A percentile compares a stretch with the other conserved stretches of the same genome.
These are phyloP conservation scores for Lasioglossum malachurum DNA, from an alignment of 2,888 invertebrate species.

Conservation along the genomic window DNA sequence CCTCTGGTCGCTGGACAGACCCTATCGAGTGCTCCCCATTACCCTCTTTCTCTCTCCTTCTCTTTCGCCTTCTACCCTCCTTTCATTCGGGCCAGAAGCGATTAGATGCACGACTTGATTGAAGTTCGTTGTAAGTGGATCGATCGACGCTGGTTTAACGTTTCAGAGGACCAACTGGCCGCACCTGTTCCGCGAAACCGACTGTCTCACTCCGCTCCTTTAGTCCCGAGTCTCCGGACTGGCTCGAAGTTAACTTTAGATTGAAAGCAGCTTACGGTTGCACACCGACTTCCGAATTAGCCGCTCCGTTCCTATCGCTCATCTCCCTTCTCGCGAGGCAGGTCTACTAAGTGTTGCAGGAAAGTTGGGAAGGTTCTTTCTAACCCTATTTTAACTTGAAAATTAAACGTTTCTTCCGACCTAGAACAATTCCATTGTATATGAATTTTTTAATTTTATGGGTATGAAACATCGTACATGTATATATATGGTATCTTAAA, in stretches of 20 bases:
- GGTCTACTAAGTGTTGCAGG: not conserved
- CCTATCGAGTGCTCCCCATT: conserved; percentile 45
- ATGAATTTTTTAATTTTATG: no score
- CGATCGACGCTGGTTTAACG: conserved; percentile 47
- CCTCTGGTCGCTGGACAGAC: conserved; percentile 18
- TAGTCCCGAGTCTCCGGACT: conserved; percentile 6
- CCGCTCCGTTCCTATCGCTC: not conserved
- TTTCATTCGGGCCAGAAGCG: conserved; percentile 30
- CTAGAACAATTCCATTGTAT: no score
- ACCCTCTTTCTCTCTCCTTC: conserved; percentile 40
- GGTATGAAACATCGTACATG: no score
- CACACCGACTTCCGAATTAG: not conserved
- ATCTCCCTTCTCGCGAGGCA: not conserved
- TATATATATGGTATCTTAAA: no score
- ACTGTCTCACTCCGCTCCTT: conserved; percentile 1
- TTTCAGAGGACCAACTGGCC: not conserved
- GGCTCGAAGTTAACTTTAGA: not conserved
- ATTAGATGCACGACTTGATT: conserved; percentile 41
- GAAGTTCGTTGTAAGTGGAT: conserved; percentile 62
- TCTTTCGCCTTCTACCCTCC: not conserved
- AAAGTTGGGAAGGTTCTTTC: not conserved
- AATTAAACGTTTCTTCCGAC: no score
- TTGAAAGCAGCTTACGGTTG: not conserved
- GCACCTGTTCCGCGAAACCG: conserved; percentile 16
- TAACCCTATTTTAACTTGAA: no score